These are phyloP conservation scores for Delphinus delphis DNA, from an alignment of 2,113 vertebrate species.

Conservation along the genomic window DNA sequence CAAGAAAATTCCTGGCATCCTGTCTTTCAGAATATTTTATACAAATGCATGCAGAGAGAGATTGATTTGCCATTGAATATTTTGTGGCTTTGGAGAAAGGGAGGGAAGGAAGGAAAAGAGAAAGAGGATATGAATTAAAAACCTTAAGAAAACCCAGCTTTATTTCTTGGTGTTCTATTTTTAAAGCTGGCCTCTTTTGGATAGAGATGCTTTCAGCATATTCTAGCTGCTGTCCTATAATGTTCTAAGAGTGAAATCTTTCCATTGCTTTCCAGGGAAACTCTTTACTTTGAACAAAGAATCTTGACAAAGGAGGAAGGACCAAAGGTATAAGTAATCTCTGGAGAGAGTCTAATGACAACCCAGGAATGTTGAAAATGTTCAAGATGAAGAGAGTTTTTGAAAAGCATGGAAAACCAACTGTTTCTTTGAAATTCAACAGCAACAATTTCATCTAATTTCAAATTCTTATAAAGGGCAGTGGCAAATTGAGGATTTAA, in stretches of 20 bases:
- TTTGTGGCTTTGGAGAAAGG: neutral
- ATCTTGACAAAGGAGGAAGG: neutral
- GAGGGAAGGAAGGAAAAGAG: neutral
- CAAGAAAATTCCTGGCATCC: neutral
- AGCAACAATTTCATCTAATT: neutral
- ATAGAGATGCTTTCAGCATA: neutral
- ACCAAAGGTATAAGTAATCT: constrained; percentile 23
- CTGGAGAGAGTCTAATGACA: neutral
- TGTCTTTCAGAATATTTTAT: neutral
- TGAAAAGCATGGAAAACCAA: neutral
- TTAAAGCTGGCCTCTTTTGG: neutral
- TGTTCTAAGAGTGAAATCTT: neutral
- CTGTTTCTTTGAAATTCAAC: neutral
- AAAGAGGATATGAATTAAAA: neutral
- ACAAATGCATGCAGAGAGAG: neutral
- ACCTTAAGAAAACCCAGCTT: neutral
- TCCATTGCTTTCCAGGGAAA: constrained; percentile 16
- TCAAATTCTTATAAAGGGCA: neutral
- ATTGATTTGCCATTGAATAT: neutral
- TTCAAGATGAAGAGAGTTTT: neutral
- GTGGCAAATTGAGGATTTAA: neutral
- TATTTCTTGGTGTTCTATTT: neutral
- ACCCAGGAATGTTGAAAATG: constrained; percentile 3
- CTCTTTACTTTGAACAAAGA: neutral
- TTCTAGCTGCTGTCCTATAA: neutral